Evolutionary conservation across 2,113 vertebrate species (phyloP), one percentile per base, ranked within the genome.

Genomic region (Caranx melampygus): DNA sequence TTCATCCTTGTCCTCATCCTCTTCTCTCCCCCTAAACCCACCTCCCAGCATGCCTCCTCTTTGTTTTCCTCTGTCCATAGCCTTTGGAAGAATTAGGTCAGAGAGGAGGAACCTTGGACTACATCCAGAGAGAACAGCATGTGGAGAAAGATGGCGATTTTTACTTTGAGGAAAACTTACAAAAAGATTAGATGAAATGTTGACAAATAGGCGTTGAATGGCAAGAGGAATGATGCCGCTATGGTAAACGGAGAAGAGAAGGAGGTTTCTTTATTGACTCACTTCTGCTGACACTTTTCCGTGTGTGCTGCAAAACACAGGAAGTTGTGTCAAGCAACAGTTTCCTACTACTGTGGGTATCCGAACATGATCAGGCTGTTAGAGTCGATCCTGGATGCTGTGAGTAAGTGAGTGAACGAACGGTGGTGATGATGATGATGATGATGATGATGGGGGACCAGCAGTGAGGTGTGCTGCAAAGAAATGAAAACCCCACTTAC

Each of bases 401-500:
- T 37, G 47, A 66, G 21, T 31, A 21, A 26, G 66, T 40, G 33
- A 21, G 49, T 2, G 35, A 45, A 40, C 21, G 61, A 68, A 8
- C 10, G 40, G 8, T 42, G 40, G 8, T 42, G 40, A 8, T 42
- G 40, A 8, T 42, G 40, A 8, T 42, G 40, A 2, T 42, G 40
- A 11, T 42, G 52, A 12, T 20, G 63, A 49, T 68, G 77, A 62
- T 42, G 55, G 12, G 21, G 13, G 34, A 60, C 16, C 35, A 2
- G 75, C 40, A 33, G 69, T 9, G 8, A 78, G 68, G 73, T 44
- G 37, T 81, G 70, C 0, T 21, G 79, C 51, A 75, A 75, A 80
- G 72, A 58, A 58, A 86, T 78, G 51, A 83, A 78, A 79, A 63
- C 57, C 71, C 71, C 78, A 92, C 94, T 93, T 77, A 95, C 94